Conservation (phyloP, 2,113 vertebrate genomes). For the Pedetes capensis region DNA sequence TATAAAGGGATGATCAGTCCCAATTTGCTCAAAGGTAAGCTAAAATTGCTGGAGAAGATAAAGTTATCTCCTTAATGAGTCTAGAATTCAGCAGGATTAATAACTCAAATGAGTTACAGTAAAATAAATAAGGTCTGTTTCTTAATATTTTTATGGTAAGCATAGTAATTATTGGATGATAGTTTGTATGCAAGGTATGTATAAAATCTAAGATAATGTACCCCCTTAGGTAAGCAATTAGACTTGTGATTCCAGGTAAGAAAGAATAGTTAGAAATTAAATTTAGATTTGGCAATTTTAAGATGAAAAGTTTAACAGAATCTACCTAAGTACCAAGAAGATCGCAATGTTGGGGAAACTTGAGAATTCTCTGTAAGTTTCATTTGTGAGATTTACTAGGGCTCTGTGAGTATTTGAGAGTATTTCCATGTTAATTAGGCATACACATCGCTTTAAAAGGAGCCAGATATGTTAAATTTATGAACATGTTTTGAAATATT, state of each 20-base stretch:
- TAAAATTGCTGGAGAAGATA: neutral
- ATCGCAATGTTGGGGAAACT: neutral
- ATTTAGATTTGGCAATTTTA: neutral
- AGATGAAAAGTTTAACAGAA: neutral
- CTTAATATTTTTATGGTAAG: neutral
- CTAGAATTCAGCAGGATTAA: neutral
- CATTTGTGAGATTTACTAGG: neutral
- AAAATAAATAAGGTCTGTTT: neutral
- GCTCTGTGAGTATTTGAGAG: neutral
- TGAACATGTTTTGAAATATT: constrained; percentile 40
- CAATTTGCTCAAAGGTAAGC: neutral
- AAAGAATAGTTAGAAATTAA: neutral
- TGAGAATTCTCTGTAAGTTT: neutral
- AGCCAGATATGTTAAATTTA: neutral
- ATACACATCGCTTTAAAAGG: neutral
- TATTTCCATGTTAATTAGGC: neutral
- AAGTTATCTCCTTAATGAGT: neutral
- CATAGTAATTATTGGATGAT: neutral
- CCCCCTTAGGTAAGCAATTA: too few relatives aligned
- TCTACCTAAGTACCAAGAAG: neutral
- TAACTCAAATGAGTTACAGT: neutral
- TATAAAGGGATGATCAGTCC: neutral
- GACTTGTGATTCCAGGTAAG: neutral
- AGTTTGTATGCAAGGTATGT: neutral
- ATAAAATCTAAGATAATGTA: too few relatives aligned